Evolutionary conservation across 2,113 vertebrate genomes (phyloP).

Genomic region (Zosterops borbonicus): DNA sequence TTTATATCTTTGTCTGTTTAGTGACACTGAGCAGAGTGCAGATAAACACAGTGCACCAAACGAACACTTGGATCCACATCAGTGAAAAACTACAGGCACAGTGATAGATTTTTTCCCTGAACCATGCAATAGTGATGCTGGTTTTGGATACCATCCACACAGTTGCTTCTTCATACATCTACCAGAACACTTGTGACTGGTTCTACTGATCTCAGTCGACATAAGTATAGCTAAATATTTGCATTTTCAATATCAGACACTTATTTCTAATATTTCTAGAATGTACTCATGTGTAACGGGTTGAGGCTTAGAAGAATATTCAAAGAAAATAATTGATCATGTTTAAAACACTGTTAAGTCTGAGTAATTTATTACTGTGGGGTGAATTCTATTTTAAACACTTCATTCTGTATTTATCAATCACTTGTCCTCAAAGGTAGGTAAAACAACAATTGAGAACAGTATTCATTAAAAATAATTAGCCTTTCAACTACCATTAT

Average conservation of each 20-base stretch:
- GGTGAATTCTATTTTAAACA: not conserved
- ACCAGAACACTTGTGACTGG: not conserved
- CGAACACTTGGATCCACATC: not conserved
- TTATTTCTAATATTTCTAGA: not conserved
- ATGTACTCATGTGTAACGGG: not conserved
- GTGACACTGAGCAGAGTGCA: not conserved
- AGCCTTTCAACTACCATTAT: not conserved
- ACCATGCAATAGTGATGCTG: not conserved
- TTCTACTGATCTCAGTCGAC: not conserved
- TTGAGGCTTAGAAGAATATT: not conserved
- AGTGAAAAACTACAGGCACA: not conserved
- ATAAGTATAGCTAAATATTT: not conserved
- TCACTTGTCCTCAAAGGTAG: not conserved
- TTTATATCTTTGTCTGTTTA: not conserved
- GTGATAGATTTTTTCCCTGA: not conserved
- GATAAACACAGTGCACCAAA: not conserved
- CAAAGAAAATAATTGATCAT: not conserved
- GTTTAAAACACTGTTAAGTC: not conserved
- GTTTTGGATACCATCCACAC: not conserved
- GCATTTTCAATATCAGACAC: not conserved
- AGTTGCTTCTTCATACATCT: not conserved
- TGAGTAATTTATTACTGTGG: not conserved
- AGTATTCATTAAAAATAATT: not conserved
- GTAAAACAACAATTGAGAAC: constrained; percentile 13
- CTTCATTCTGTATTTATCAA: constrained; percentile 27